These are phyloP conservation scores for Diploptera punctata DNA, from an alignment of 2,888 invertebrate genomes.

Conservation along the genomic window DNA sequence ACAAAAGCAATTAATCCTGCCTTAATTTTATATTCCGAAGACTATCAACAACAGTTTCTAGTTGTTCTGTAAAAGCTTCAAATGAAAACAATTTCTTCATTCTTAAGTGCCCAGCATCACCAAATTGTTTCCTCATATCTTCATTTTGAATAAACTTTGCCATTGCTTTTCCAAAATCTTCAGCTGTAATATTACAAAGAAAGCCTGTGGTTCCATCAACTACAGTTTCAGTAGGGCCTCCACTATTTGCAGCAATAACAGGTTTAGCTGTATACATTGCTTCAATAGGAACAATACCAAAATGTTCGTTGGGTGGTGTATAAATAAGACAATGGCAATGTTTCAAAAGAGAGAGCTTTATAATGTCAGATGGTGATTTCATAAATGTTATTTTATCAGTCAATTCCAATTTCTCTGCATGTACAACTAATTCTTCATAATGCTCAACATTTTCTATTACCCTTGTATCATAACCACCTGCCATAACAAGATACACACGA, in stretches of 20 bases:
- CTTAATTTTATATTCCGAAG: conserved; percentile 31
- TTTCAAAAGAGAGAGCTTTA: conserved; percentile 83
- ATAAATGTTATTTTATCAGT: conserved; percentile 80
- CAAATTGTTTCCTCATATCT: conserved; percentile 69
- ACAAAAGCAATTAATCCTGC: too few relatives aligned
- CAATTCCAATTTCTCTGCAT: conserved; percentile 70
- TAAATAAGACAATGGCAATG: conserved; percentile 84
- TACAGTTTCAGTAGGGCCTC: conserved; percentile 95
- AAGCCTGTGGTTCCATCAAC: conserved; percentile 80
- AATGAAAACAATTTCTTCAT: conserved; percentile 86
- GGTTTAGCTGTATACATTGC: conserved; percentile 95
- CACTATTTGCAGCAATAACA: conserved; percentile 93
- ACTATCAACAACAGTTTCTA: conserved; percentile 57
- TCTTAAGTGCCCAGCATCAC: conserved; percentile 74
- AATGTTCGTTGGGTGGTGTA: conserved; percentile 97
- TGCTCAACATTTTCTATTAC: conserved; percentile 88
- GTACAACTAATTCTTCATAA: conserved; percentile 73
- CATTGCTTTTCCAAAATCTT: conserved; percentile 82
- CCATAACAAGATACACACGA: conserved; percentile 84
- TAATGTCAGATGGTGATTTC: conserved; percentile 84
- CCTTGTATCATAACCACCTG: conserved; percentile 94
- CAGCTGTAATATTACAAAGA: conserved; percentile 72
- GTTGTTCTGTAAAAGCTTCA: conserved; percentile 73
- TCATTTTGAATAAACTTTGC: conserved; percentile 67
- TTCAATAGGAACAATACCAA: conserved; percentile 98